Evolutionary conservation across 2,888 invertebrate species (phyloP), one percentile per base, ranked within the genome.

Genomic region (Andrena flavipes): DNA sequence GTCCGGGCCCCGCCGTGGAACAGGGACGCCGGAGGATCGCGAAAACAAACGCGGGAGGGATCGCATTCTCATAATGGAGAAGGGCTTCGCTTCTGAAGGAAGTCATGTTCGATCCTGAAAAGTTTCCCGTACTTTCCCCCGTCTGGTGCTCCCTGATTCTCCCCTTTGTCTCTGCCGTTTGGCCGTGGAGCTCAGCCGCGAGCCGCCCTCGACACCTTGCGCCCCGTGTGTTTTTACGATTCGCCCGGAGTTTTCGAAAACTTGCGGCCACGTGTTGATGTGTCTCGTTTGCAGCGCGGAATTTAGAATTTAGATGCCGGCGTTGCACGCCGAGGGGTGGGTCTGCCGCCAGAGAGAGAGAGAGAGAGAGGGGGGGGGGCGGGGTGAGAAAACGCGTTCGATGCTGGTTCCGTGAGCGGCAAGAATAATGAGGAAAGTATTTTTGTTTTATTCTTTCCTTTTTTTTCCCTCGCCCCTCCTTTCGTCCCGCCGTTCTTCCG

Each of bases 41-140:
- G 85, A 87, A 88, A 87, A 88, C 84, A 87, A 85, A 85, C 81
- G 79, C 76, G 54, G 63, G 51, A 65, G 78, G 65, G 77, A 76
- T 80, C 79, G 87, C 84, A 81, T 80, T 85, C 85, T 76, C 82
- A 85, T 88, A 88, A 88, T 83, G 84, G 84, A 88, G 83, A 67
- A 64, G 76, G 77, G 74, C 65, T 76, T 71, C 76, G 82, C 80
- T 76, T 82, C 81, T 65, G 77, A 78, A 87, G 80, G 78, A 85
- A 87, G 85, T 88, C 88, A 69, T 88, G 85, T 87, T 84, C 85
- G 81, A 85, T 88, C 76, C 75, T 73, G 76, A 71, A 87, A 88
- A 88, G 81, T 88, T 88, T 88, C 77, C 80, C 80, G 30, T 80
- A 83, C 84, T 80, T 77, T 59, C 35, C 70, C 42, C 64, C 78